Percentiles rank a stretch among this genome's conserved stretches.
phyloP scores from a whole-genome alignment of 2,113 vertebrate species.

The Amphiprion percula region DNA sequence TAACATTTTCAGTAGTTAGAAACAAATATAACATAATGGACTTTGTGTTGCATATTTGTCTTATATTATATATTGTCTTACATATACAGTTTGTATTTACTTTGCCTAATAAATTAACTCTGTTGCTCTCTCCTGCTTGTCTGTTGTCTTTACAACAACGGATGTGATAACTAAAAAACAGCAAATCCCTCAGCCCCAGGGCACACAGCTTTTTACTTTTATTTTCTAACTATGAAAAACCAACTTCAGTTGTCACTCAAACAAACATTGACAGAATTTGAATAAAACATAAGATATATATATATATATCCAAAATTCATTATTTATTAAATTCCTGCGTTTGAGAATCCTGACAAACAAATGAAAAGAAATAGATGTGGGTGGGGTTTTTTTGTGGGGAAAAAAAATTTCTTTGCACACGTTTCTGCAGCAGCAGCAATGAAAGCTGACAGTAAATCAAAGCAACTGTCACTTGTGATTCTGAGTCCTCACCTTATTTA shows the following conservation, averaged over 20 bases:
- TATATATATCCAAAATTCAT: slow-evolving; percentile 10
- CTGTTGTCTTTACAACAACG: slow-evolving; percentile 15
- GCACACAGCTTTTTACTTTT: background rate
- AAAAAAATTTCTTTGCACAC: background rate
- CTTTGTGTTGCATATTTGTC: background rate
- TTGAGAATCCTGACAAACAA: slow-evolving; percentile 34
- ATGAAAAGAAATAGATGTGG: slow-evolving; percentile 31
- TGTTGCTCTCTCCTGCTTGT: too few relatives aligned
- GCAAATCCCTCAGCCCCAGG: background rate
- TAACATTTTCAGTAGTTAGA: background rate
- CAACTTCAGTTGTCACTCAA: background rate
- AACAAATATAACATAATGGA: background rate
- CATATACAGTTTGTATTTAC: background rate
- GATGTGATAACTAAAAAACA: background rate
- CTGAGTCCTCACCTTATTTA: slow-evolving; percentile 46
- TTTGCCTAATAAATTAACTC: background rate
- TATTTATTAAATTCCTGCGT: slow-evolving; percentile 19
- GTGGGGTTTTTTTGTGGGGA: background rate
- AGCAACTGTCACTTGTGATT: slow-evolving; percentile 66
- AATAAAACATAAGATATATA: slow-evolving; percentile 9
- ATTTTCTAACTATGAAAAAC: background rate
- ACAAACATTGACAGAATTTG: background rate
- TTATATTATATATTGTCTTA: too few relatives aligned
- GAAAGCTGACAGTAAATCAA: slow-evolving; percentile 60
- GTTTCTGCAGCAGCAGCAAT: slow-evolving; percentile 32